Base-by-base conservation (phyloP, 1,140 invertebrate species). In the Caerostris darwini region DNA sequence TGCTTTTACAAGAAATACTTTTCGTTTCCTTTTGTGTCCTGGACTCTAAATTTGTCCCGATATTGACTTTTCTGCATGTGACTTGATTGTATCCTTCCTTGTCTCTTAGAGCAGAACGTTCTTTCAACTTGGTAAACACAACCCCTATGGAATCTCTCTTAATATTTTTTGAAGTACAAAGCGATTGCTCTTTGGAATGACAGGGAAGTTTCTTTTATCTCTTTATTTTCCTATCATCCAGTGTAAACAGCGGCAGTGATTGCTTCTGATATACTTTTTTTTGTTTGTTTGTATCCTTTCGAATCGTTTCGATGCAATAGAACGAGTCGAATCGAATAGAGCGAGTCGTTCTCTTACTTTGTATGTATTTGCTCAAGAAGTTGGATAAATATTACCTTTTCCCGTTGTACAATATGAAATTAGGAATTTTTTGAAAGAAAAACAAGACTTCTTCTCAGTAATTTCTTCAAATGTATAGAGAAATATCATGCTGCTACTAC, bases 31-130 rank as follows among this genome's bases (percentile, higher is more conserved):
- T 89, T 54, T 64, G 87, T 54, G 87, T 56, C 53, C 57, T 17
- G 7, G 82, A 19, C 57, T 57, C 67, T 69, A 92, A 92, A 85
- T 92, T 92, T 92, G 82, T 85, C 59, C 50, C 57, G 34, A 53
- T 92, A 92, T 92, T 92, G 90, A 92, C 90, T 82, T 81, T 92
- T 19, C 69, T 77, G 90, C 71, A 85, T 67, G 34, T 56, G 12
- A 81, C 12, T 53, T 92, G 90, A 92, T 92, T 92, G 82, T 92
- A 12, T 64, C 56, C 17, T 64, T 83, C 53, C 57, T n/a, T 58
- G 88, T 90, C 57, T 90, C 53, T 77, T 71, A 17, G 17, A 3
- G 53, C 59, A 77, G 69, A 12, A 77, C 10, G 34, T 61, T 61
- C 69, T 77, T 77, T 77, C 69, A 53, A 50, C 8, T 67, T 34